phyloP scores from a whole-genome alignment of 2,797 vertebrate genomes.

The Balearica regulorum region DNA sequence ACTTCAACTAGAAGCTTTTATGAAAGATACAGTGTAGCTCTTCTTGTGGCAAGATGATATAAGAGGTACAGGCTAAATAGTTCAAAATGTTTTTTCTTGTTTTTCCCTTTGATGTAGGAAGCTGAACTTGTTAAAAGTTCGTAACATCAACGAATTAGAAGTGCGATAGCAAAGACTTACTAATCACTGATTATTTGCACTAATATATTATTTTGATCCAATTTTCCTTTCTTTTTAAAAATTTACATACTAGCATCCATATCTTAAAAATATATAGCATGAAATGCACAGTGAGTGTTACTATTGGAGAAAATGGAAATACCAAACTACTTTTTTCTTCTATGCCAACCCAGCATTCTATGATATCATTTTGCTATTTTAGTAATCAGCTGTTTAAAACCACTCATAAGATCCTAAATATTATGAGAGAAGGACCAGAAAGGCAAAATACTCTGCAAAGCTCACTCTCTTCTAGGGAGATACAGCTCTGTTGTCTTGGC shows the following conservation, averaged over 20 bases:
- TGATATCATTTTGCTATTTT: neutral
- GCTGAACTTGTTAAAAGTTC: neutral
- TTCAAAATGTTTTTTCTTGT: neutral
- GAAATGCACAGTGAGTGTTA: neutral
- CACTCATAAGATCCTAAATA: neutral
- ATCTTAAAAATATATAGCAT: neutral
- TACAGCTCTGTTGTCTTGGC: neutral
- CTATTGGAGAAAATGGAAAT: neutral
- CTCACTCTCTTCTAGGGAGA: neutral
- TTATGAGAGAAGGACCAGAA: neutral
- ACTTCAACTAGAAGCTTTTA: neutral
- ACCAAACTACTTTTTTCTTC: neutral
- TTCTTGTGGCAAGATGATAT: neutral
- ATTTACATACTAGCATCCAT: neutral
- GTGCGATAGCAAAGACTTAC: neutral
- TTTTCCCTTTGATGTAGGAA: neutral
- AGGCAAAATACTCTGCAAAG: neutral
- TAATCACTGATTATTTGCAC: neutral
- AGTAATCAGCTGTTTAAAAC: constrained; percentile 1
- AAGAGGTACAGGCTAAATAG: neutral
- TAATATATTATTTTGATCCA: neutral
- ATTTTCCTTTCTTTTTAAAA: neutral
- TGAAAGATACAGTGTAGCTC: neutral
- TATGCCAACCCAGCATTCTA: neutral
- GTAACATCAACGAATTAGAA: neutral